Evolutionary conservation across 2,113 vertebrate genomes (phyloP).

Genomic region (Catharus minimus): DNA sequence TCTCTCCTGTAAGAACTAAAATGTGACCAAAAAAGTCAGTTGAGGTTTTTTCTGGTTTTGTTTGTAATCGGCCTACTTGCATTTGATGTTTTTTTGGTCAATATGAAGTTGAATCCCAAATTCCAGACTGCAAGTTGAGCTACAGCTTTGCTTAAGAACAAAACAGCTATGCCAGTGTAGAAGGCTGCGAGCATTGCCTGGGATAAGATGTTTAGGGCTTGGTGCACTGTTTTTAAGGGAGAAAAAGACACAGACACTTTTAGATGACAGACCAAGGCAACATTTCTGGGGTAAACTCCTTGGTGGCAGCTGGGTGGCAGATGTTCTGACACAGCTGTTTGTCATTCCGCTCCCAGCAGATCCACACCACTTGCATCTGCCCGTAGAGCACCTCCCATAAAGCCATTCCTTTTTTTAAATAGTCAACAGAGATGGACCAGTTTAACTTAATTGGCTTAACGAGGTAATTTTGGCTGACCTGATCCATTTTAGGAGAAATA

Average conservation of each 20-base stretch:
- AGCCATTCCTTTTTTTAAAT: background rate
- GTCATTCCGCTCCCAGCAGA: background rate
- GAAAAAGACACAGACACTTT: background rate
- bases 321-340: background rate
- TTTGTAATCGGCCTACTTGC: background rate
- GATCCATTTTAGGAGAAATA: background rate
- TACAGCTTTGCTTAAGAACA: background rate
- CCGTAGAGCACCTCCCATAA: background rate
- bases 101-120: background rate
- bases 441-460: background rate
- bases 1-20: background rate
- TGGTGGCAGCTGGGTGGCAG: background rate
- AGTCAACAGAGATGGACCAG: background rate
- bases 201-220: background rate
- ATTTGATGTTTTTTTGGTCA: background rate
- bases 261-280: background rate
- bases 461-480: background rate
- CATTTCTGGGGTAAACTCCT: background rate
- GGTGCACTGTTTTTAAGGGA: background rate
- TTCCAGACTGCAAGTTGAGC: accelerated
- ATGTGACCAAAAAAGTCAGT: background rate
- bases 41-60: background rate
- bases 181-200: background rate
- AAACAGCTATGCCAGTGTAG: background rate
- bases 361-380: background rate